Conservation (phyloP, 2,113 vertebrate species). For the Nipponia nippon region DNA sequence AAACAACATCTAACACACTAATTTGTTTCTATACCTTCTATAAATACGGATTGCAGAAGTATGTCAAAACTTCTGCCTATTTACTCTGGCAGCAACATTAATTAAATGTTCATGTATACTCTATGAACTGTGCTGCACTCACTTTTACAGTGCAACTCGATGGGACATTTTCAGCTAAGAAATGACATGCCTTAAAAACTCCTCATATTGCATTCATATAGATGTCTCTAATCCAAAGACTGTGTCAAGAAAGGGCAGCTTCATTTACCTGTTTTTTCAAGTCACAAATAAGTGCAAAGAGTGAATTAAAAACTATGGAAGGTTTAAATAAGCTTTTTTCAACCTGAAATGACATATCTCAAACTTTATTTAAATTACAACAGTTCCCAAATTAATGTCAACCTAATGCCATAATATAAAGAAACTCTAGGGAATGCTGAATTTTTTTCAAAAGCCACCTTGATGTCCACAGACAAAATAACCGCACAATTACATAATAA, state of each 20-base stretch:
- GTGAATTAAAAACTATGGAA: background rate
- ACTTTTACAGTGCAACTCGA: background rate
- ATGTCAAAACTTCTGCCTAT: background rate
- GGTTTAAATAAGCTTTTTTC: background rate
- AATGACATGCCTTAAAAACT: background rate
- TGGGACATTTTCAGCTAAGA: background rate
- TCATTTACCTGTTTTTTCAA: background rate
- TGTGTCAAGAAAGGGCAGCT: background rate
- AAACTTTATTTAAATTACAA: constrained; percentile 1
- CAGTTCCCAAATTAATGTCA: background rate
- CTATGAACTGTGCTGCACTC: background rate
- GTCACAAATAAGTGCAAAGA: background rate
- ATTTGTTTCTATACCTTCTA: background rate
- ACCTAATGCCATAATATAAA: background rate
- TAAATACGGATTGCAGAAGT: background rate
- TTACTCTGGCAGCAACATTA: background rate
- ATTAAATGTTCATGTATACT: background rate
- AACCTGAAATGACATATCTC: background rate
- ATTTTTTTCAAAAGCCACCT: background rate
- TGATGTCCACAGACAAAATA: constrained; percentile 15
- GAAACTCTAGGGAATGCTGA: background rate
- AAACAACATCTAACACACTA: background rate
- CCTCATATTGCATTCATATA: background rate
- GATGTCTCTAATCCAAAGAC: background rate
- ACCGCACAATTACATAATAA: background rate